Evolutionary conservation across 2,888 invertebrate species (phyloP).

Genomic region (Pheosia gnoma): DNA sequence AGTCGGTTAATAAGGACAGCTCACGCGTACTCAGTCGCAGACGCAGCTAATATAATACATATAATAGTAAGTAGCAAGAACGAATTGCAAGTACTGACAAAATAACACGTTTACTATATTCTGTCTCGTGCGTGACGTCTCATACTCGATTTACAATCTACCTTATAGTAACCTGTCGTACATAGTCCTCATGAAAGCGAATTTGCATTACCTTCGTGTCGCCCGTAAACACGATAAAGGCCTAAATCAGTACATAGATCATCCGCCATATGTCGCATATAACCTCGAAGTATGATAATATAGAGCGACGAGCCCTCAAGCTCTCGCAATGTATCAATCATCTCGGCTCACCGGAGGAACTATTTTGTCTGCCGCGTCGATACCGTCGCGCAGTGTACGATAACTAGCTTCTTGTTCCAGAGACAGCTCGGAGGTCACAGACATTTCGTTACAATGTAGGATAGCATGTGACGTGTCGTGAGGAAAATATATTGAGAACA

Average conservation of each 20-base stretch:
- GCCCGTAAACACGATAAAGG: background rate
- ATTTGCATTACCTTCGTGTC: background rate
- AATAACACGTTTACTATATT: no score
- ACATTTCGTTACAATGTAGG: background rate
- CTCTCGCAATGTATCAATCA: constrained; percentile 36
- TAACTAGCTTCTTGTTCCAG: constrained; percentile 25
- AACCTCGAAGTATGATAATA: constrained; percentile 25
- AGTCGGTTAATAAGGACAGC: no score
- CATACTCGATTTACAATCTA: no score
- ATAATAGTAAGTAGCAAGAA: no score
- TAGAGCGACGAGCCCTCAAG: constrained; percentile 28
- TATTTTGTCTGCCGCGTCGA: constrained; percentile 31
- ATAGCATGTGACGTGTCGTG: background rate
- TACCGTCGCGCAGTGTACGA: constrained; percentile 20
- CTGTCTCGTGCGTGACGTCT: no score
- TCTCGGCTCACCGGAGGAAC: constrained; percentile 16
- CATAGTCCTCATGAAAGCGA: no score
- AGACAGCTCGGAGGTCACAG: background rate
- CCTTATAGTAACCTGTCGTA: no score
- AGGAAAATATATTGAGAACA: background rate
- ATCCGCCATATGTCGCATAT: constrained; percentile 15
- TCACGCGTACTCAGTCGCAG: no score
- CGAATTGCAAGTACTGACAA: no score
- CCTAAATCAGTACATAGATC: constrained; percentile 21
- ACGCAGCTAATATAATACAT: no score